Conservation (phyloP, 2,797 vertebrate species). For the Hydrolagus colliei region DNA sequence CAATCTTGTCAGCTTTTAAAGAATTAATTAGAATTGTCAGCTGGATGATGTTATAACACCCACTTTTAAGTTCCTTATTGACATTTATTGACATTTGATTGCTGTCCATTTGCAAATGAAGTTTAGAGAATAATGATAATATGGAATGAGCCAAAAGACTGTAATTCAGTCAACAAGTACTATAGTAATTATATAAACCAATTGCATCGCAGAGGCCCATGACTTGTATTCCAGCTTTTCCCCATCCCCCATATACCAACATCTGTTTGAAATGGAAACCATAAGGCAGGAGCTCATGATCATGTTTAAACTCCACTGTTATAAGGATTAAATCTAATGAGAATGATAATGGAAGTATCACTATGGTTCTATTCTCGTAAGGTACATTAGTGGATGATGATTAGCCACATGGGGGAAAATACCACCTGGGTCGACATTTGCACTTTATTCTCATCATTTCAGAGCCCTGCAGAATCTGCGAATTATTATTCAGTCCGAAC, state of each 20-base stretch:
- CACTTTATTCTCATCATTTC: too few species aligned
- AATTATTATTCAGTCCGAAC: too few species aligned
- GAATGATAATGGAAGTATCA: background rate
- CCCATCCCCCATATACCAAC: background rate
- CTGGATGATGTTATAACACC: background rate
- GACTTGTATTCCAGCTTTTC: background rate
- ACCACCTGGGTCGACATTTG: too few species aligned
- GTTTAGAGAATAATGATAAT: slow-evolving; percentile 7
- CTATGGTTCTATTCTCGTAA: background rate
- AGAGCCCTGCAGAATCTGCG: too few species aligned
- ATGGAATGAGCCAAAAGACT: background rate
- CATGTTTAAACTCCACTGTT: background rate
- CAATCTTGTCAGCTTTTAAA: background rate
- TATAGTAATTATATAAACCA: background rate
- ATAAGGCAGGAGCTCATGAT: background rate
- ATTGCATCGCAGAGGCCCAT: too few species aligned
- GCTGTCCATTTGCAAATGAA: background rate
- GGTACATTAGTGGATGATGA: background rate
- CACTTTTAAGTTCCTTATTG: background rate
- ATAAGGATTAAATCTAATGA: background rate
- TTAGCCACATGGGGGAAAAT: background rate
- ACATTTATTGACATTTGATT: slow-evolving; percentile 1
- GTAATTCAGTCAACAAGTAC: background rate
- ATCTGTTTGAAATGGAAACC: slow-evolving; percentile 20
- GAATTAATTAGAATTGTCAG: background rate